Base-by-base conservation (phyloP, 2,888 invertebrate genomes). In the Metacarcinus magister region DNA sequence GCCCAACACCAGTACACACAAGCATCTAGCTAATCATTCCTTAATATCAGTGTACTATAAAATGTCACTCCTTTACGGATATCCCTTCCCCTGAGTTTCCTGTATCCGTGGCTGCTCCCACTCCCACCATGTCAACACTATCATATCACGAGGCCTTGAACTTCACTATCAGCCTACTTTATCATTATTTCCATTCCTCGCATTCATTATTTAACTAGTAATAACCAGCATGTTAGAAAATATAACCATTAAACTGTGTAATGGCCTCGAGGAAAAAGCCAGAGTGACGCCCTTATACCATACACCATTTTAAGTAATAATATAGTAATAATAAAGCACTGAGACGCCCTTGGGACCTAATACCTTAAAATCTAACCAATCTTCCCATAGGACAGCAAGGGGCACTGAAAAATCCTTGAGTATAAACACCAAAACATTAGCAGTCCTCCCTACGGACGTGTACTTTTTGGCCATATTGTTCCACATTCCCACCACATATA, bases 71-170 rank as follows among this genome's bases (percentile, higher is more conserved):
- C 28, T 8, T 10, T 32, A 16, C 39, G 87, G 87, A 39, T 16
- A 39, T 39, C 87, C 32, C 4, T 39, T 16, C 87, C 39, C 13
- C 87, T 5, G 87, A 13, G 39, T 10, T 39, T 32, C 28, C 87
- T 39, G 19, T 23, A 67, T 16, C 13, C 3, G 16, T 16, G 13
- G 39, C 39, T 8, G 75, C n/a, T 0, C n/a, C 75, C 8, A 54
- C 28, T 28, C 75, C n/a, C 39, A 39, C 39, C 39, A 39, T 39
- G 39, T 39, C 39, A 87, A 87, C 87, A 39, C 39, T 87, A 87
- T 39, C 87, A 87, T 39, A 87, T 87, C 87, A 16, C 13, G 39
- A 87, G 87, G 87, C 87, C 87, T 87, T 87, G 87, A n/a, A 87
- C 87, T 19, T n/a, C 39, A 32, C 32, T 39, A 87, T 39, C 39